phyloP scores from a whole-genome alignment of 92 coral and sea anemone genomes.

The Metridium senile region DNA sequence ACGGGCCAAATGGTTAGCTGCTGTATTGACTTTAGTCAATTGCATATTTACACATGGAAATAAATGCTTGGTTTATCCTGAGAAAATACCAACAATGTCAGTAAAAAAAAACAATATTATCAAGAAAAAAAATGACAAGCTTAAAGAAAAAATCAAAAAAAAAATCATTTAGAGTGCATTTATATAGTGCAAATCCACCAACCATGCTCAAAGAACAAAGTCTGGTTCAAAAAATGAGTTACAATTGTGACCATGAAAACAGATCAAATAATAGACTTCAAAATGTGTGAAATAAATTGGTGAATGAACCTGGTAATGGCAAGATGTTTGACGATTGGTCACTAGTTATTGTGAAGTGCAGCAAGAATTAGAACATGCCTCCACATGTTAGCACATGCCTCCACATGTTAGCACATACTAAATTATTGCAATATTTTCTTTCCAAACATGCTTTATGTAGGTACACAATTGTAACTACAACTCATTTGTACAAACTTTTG shows the following conservation, averaged over 20 bases:
- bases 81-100: neutral
- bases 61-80: too few species aligned
- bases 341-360: neutral
- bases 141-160: too few species aligned
- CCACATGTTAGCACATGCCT: neutral
- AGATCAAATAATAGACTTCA: neutral
- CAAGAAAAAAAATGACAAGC: too few species aligned
- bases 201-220: neutral
- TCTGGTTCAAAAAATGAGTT: neutral
- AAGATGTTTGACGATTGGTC: neutral
- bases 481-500: neutral
- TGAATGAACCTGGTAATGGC: too few species aligned
- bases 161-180: neutral
- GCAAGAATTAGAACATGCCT: neutral
- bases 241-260: neutral
- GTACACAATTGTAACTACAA: neutral
- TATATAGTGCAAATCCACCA: neutral
- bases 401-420: neutral
- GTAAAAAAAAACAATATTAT: neutral
- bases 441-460: too few species aligned
- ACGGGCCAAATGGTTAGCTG: too few species aligned
- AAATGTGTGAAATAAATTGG: neutral
- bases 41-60: too few species aligned
- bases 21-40: too few species aligned
- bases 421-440: too few species aligned